These are phyloP conservation scores for Falco concolor DNA, from an alignment of 2,797 vertebrate genomes.

Conservation along the genomic window DNA sequence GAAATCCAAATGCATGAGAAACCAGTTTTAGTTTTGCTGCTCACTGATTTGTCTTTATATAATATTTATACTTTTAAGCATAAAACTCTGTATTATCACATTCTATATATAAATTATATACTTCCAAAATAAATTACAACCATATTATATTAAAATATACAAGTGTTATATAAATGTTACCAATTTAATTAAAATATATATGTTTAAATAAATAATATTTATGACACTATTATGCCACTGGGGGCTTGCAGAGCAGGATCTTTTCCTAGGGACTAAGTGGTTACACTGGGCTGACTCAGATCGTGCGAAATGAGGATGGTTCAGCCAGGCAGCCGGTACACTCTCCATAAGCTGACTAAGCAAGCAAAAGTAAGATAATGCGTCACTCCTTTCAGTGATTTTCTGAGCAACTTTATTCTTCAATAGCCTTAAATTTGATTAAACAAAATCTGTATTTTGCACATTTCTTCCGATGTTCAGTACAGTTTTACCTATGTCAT, in stretches of 20 bases:
- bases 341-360: background rate
- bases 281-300: background rate
- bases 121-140: background rate
- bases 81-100: background rate
- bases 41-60: background rate
- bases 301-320: rapidly evolving
- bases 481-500: background rate
- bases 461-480: background rate
- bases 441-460: background rate
- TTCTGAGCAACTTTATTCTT: background rate
- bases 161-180: background rate
- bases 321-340: background rate
- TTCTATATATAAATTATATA: background rate
- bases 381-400: background rate
- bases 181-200: background rate
- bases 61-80: background rate
- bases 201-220: background rate
- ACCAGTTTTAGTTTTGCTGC: background rate
- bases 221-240: background rate
- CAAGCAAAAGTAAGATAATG: background rate
- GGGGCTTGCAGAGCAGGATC: background rate
- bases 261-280: background rate
- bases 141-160: background rate
- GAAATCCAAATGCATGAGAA: background rate
- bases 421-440: background rate